Base-by-base conservation (phyloP, 2,888 invertebrate genomes). In the Apamea monoglypha region DNA sequence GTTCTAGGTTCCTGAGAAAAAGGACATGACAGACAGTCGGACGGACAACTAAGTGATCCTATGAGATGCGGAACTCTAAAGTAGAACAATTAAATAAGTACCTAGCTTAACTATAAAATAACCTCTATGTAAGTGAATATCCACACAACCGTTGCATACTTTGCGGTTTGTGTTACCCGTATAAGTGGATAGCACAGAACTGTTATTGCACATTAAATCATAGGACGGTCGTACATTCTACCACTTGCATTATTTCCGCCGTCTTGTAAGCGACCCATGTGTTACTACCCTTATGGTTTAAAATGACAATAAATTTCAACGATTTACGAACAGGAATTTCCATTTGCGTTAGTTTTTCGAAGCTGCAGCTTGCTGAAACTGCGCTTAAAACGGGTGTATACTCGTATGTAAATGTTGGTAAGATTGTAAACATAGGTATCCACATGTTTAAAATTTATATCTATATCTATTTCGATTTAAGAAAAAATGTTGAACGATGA, bases 191-290 rank as follows among this genome's bases (percentile, higher is more conserved):
- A 70, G 86, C 36, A 73, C n/a, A 70, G 72, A 82, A 74, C 74
- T 86, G 86, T 88, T 85, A 85, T 82, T 88, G 77, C 74, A 86
- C 74, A 88, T 81, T 88, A 86, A 86, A 85, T 85, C 86, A 86
- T 85, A 77, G 74, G 70, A 81, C 32, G 74, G 71, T 81, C 71
- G 74, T 76, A 75, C 76, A 72, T 82, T 85, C 18, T 75, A 77
- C 76, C 76, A 74, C 71, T 74, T 72, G 86, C 82, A 86, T 85
- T 85, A 85, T 77, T 85, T 82, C 71, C 71, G 74, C 85, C 21
- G 36, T 85, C 88, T 81, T 88, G 74, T 74, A 81, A 88, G 88
- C 74, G 88, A 81, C 74, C 86, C 76, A 81, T 85, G 47, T 88
- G 82, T 74, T 85, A 84, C 79, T 50, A 68, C 75, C 74, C 85